Evolutionary conservation across 2,113 vertebrate species (phyloP), one percentile per base, ranked within the genome.

Genomic region (Atrichornis clamosus): DNA sequence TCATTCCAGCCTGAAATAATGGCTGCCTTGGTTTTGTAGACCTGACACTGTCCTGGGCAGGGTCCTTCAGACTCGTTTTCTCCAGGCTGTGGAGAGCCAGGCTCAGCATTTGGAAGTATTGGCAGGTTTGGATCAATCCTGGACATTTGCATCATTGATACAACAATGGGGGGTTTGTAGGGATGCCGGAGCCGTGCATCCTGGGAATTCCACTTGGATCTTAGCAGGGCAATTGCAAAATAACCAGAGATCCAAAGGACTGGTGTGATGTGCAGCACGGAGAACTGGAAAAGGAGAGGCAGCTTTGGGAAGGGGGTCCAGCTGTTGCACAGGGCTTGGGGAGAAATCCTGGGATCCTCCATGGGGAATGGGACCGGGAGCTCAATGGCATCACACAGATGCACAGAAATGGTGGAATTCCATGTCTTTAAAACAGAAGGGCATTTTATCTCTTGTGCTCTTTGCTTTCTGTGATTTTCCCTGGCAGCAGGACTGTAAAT

Each of bases 131-230:
- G 32, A 6, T 55, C 10, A 10, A 5, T 32, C 21, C 41, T 14
- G 19, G 28, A 32, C 7, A 0, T 39, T 24, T 0, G 5, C 44
- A 23, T 46, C 8, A 4, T 8, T 14, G 44, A 4, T 20, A 11
- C 8, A 19, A 3, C 1, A 0, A 2, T 0, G 4, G 6, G 7
- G 3, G 5, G 2, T 70, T 47, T 44, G 52, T 11, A 8, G 26
- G 62, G 46, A 5, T n/a, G 10, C 28, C 17, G 7, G 76, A 16
- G 37, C 2, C 1, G 11, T 27, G 22, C 5, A 19, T 22, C 39
- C 23, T 0, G 0, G 19, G 47, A 62, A 49, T 62, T 49, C 52
- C 27, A 0, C 0, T 1, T 17, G n/a, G 16, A 11, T 24, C 7
- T 30, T 12, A 14, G 52, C 35, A 6, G 26, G 67, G 63, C 10